These are phyloP conservation scores for Scaeva pyrastri DNA, from an alignment of 2,888 invertebrate genomes.

Conservation along the genomic window DNA sequence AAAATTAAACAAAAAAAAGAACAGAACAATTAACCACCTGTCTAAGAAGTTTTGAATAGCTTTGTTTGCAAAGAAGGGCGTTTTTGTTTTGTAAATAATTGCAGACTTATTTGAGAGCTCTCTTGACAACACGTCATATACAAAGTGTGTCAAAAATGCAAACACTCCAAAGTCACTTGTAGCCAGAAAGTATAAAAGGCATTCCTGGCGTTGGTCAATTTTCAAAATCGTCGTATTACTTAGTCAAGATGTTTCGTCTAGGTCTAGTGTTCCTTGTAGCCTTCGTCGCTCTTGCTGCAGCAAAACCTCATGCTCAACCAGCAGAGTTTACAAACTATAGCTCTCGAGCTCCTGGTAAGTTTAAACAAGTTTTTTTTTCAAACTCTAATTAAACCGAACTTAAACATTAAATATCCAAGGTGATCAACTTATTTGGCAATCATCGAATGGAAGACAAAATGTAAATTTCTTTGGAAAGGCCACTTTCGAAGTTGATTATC, in stretches of 20 bases:
- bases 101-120: background rate
- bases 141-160: background rate
- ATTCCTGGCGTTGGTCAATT: background rate
- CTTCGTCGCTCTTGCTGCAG: slow-evolving; percentile 13
- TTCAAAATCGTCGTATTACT: background rate
- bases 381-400: background rate
- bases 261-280: slow-evolving; percentile 29
- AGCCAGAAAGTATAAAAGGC: slow-evolving; percentile 3
- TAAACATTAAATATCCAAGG: too few relatives aligned
- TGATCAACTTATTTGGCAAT: slow-evolving; percentile 51
- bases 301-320: slow-evolving; percentile 22
- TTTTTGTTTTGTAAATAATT: background rate
- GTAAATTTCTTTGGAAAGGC: slow-evolving; percentile 31
- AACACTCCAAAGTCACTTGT: background rate
- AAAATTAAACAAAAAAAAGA: background rate
- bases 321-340: slow-evolving; percentile 28
- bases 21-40: slow-evolving; percentile 3
- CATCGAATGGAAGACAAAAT: slow-evolving; percentile 23
- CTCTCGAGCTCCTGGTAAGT: slow-evolving; percentile 45
- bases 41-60: background rate
- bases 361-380: background rate
- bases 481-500: slow-evolving; percentile 36
- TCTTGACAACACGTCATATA: background rate
- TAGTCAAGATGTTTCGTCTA: slow-evolving; percentile 25
- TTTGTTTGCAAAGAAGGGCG: slow-evolving; percentile 1